These are phyloP conservation scores for Dendrolimus kikuchii DNA, from an alignment of 1,140 invertebrate genomes.

Conservation along the genomic window DNA sequence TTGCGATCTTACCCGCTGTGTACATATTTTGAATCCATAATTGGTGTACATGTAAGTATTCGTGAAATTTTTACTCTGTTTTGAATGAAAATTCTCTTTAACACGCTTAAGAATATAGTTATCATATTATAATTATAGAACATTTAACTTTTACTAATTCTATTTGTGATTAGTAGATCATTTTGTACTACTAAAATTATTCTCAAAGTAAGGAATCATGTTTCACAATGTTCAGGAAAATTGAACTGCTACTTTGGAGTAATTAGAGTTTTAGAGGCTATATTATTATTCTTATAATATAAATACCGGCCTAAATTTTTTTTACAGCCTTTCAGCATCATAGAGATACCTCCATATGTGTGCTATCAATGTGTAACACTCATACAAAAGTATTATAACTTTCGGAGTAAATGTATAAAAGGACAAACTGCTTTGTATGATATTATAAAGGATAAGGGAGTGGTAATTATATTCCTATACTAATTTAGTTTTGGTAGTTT, in stretches of 20 bases:
- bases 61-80: background rate
- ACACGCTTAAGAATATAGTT: too few relatives aligned
- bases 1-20: conserved; percentile 28
- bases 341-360: conserved; percentile 24
- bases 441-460: conserved; percentile 26
- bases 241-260: too few relatives aligned
- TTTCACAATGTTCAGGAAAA: too few relatives aligned
- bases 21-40: conserved; percentile 37
- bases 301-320: too few relatives aligned
- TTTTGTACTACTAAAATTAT: too few relatives aligned
- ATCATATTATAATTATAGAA: too few relatives aligned
- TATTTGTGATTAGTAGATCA: too few relatives aligned
- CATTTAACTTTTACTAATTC: too few relatives aligned
- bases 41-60: conserved; percentile 42
- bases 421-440: conserved; percentile 28
- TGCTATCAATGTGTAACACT: conserved; percentile 42
- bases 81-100: background rate
- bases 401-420: conserved; percentile 34
- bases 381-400: conserved; percentile 32
- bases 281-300: too few relatives aligned
- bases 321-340: conserved; percentile 27
- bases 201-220: too few relatives aligned
- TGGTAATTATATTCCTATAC: conserved; percentile 20
- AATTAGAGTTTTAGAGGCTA: too few relatives aligned
- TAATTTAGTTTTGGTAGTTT: too few relatives aligned